These are phyloP conservation scores for Fragariocoptes setiger DNA, from an alignment of 1,140 invertebrate genomes.

Conservation along the genomic window DNA sequence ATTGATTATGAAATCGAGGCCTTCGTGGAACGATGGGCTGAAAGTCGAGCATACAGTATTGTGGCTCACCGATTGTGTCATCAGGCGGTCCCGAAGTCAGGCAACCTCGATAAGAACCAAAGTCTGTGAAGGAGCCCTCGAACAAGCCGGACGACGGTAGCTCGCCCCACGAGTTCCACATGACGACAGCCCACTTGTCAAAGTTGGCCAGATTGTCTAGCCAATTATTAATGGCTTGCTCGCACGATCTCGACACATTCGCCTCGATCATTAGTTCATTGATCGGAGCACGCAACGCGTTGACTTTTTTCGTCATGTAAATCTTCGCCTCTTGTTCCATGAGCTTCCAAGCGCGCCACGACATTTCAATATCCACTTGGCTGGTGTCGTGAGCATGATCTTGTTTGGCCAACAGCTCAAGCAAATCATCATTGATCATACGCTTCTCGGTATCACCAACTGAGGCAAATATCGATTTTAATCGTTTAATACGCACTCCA, in stretches of 20 bases:
- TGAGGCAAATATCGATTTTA: neutral
- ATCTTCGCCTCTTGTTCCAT: neutral
- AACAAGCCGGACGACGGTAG: neutral
- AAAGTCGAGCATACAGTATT: slow-evolving; percentile 2
- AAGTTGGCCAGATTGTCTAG: neutral
- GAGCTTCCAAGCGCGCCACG: neutral
- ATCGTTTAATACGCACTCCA: neutral
- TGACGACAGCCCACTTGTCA: neutral
- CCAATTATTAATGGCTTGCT: neutral
- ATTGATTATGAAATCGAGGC: neutral
- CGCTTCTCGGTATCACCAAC: too few species aligned
- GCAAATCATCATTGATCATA: too few species aligned
- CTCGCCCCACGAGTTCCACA: neutral
- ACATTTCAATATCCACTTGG: neutral
- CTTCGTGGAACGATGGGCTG: neutral
- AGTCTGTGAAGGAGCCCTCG: slow-evolving; percentile 1
- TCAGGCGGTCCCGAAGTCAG: neutral
- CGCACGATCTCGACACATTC: neutral
- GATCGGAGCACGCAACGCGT: neutral
- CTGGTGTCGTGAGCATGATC: neutral
- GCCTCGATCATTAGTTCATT: neutral
- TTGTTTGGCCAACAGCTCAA: too few species aligned
- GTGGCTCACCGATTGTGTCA: neutral
- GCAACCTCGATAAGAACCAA: slow-evolving; percentile 1
- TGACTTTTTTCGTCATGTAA: neutral